These are phyloP conservation scores for Arvicanthis niloticus DNA, from an alignment of 2,113 vertebrate genomes.

Conservation along the genomic window DNA sequence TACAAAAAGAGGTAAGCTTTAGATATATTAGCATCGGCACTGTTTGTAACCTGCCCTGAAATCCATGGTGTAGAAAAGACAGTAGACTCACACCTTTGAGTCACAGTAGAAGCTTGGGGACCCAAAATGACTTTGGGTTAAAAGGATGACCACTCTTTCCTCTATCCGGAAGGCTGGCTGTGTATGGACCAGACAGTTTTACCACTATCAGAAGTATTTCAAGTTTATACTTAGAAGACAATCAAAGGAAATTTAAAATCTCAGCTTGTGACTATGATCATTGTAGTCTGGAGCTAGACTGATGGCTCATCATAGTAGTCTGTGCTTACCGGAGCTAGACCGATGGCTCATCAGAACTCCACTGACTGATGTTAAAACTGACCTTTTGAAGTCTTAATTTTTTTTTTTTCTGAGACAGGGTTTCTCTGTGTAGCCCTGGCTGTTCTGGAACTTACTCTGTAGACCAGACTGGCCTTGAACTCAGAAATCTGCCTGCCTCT, in stretches of 20 bases:
- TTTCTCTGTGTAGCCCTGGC: too few relatives aligned
- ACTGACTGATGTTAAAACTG: background rate
- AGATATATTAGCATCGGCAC: background rate
- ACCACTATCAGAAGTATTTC: background rate
- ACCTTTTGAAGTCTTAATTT: too few relatives aligned
- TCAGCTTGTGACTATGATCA: background rate
- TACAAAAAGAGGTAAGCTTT: background rate
- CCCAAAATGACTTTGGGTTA: background rate
- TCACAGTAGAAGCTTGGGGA: background rate
- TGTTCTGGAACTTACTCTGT: too few relatives aligned
- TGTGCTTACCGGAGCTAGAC: too few relatives aligned
- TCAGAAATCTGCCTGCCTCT: too few relatives aligned
- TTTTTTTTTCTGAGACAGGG: too few relatives aligned
- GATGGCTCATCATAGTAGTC: background rate
- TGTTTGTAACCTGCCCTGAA: background rate
- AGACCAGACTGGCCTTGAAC: too few relatives aligned
- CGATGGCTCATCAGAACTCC: background rate
- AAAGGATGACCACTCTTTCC: background rate
- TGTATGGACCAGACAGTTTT: background rate
- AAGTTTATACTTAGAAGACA: background rate
- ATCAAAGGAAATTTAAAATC: background rate
- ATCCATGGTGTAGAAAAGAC: background rate
- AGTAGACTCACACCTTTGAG: background rate
- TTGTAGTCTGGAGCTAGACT: background rate
- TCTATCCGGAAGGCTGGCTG: background rate